These are phyloP conservation scores for Nasonia oneida DNA, from an alignment of 2,888 invertebrate species.

Conservation along the genomic window DNA sequence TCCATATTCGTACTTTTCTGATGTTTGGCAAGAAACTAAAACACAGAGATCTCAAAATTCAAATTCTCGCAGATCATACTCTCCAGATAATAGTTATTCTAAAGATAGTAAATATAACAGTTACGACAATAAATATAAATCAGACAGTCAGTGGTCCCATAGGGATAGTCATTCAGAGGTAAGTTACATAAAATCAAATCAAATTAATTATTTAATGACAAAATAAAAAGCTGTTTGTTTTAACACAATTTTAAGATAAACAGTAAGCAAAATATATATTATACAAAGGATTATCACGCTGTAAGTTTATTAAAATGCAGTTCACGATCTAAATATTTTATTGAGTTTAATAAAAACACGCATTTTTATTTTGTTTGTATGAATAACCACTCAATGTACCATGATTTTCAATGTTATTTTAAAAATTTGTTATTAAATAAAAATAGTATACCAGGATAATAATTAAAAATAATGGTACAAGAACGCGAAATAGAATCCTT, in stretches of 20 bases:
- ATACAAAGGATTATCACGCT: slow-evolving; percentile 29
- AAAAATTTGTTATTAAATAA: neutral
- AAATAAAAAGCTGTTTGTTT: slow-evolving; percentile 6
- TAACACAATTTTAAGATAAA: slow-evolving; percentile 10
- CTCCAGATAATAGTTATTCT: slow-evolving; percentile 70
- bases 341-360: neutral
- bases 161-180: slow-evolving; percentile 74
- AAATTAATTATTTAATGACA: slow-evolving; percentile 44
- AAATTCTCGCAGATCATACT: slow-evolving; percentile 70
- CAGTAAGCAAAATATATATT: slow-evolving; percentile 15
- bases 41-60: slow-evolving; percentile 68
- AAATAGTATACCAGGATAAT: neutral
- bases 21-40: slow-evolving; percentile 78
- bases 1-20: slow-evolving; percentile 77
- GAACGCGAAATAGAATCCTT: too few relatives aligned
- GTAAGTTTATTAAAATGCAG: slow-evolving; percentile 8
- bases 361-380: neutral
- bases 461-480: too few relatives aligned
- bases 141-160: slow-evolving; percentile 72
- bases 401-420: neutral
- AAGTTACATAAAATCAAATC: slow-evolving; percentile 54
- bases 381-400: neutral
- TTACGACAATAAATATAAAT: slow-evolving; percentile 73
- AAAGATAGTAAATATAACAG: slow-evolving; percentile 70
- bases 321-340: neutral